These are phyloP conservation scores for Peromyscus leucopus DNA, from an alignment of 2,113 vertebrate species.

Conservation along the genomic window DNA sequence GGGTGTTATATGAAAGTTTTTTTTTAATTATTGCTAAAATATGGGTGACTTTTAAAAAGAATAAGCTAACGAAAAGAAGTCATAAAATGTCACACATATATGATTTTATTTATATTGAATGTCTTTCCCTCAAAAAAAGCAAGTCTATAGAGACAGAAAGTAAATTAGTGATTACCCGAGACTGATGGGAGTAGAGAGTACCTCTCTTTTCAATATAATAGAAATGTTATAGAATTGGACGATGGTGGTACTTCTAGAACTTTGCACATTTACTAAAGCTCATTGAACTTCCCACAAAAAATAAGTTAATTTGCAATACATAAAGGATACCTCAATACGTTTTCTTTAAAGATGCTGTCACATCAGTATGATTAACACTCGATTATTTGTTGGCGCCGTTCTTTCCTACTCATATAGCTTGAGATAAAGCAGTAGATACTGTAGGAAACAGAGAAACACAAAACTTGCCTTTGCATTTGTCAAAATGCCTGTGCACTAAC, in stretches of 20 bases:
- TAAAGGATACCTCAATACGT: background rate
- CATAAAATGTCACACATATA: background rate
- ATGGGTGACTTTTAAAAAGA: slow-evolving; percentile 13
- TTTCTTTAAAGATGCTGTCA: background rate
- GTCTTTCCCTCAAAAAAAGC: background rate
- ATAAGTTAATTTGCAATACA: background rate
- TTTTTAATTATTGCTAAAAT: background rate
- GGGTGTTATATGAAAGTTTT: background rate
- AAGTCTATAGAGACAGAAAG: background rate
- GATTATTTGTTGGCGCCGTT: background rate
- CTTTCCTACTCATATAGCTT: background rate
- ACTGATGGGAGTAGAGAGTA: background rate
- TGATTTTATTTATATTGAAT: background rate
- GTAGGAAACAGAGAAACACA: background rate
- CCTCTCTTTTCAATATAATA: slow-evolving; percentile 7
- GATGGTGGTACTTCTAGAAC: background rate
- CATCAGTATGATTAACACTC: background rate
- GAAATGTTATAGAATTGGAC: slow-evolving; percentile 4
- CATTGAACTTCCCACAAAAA: background rate
- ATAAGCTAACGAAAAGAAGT: slow-evolving; percentile 30
- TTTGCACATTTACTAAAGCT: background rate
- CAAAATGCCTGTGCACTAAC: background rate
- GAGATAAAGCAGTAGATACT: background rate
- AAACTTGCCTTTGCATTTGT: background rate
- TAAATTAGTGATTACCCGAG: background rate